Evolutionary conservation across 1,140 invertebrate species (phyloP), one percentile per base, ranked within the genome.

Genomic region (Halyomorpha halys): DNA sequence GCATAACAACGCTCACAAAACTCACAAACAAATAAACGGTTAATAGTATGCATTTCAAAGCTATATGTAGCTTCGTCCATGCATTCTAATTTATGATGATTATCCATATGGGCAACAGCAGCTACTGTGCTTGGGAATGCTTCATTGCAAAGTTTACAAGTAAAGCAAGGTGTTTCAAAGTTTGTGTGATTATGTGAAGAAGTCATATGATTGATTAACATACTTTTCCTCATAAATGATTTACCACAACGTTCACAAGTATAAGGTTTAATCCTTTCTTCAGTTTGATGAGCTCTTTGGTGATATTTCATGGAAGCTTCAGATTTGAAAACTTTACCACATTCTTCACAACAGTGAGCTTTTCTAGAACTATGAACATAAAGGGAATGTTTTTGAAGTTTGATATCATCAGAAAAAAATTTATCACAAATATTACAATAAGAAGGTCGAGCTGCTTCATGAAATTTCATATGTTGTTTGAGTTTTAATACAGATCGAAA

Each of bases 171-270:
- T 16, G 56, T 64, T 60, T 70, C 62, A 61, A 67, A 59, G 25
- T 56, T 59, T 19, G 59, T 21, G n/a, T 67, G 61, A 59, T 66
- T 67, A 47, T 70, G 69, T 44, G 61, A 51, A 5, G 62, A 34
- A 15, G 65, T n/a, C 18, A 70, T 60, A 56, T 70, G 70, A 49
- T 66, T 69, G 30, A 62, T 65, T 39, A 71, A 56, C 63, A 66
- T 68, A 53, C 64, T 64, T 67, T 68, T 69, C n/a, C 65, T 49
- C 14, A 65, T 64, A 53, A 67, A 71, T 30, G 47, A 66, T 62
- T 69, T 71, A 6, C 68, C 68, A 65, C 70, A 71, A 14, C 63
- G 64, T 23, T 71, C 70, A 61, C 70, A 71, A 16, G 61, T 27
- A 53, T 59, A 70, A n/a, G 67, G 69, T 59, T 68, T 68, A 21